Conservation (phyloP, 2,888 invertebrate species). For the Lasioglossum malachurum region DNA sequence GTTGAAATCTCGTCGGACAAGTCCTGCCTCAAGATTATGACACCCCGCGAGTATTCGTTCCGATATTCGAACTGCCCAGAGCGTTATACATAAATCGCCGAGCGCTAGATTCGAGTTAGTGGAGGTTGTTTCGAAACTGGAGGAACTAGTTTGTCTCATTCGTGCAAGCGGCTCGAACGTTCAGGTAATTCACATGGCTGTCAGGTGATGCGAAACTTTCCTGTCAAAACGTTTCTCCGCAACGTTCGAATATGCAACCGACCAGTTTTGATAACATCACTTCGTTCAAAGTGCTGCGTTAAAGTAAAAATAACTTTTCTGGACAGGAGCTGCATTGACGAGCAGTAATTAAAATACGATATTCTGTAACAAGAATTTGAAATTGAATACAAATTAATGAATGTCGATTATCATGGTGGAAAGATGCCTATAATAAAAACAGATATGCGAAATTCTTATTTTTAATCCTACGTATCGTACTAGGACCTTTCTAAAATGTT, state of each 20-base stretch:
- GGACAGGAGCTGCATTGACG: neutral
- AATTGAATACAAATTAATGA: neutral
- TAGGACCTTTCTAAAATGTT: too few relatives aligned
- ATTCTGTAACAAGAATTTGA: neutral
- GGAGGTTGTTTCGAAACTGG: slow-evolving; percentile 58
- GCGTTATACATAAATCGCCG: slow-evolving; percentile 35
- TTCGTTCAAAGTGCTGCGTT: neutral
- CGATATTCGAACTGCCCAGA: slow-evolving; percentile 41
- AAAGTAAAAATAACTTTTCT: neutral
- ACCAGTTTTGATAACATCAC: neutral
- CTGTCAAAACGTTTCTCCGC: slow-evolving; percentile 31
- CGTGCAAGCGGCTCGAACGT: slow-evolving; percentile 25
- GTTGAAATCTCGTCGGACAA: slow-evolving; percentile 52
- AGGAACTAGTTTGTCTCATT: slow-evolving; percentile 57
- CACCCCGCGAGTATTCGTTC: slow-evolving; percentile 60
- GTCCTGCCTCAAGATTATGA: slow-evolving; percentile 68
- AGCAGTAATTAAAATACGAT: neutral
- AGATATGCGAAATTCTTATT: neutral
- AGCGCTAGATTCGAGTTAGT: slow-evolving; percentile 43
- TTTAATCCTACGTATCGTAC: neutral
- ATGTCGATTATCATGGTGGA: neutral
- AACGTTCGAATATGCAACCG: neutral
- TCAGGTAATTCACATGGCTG: slow-evolving; percentile 33
- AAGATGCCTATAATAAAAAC: neutral
- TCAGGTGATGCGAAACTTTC: slow-evolving; percentile 46